A percentile compares a stretch with the other conserved stretches of the same genome.
Conservation (phyloP, 1,140 invertebrate genomes). For the Atta texana region DNA sequence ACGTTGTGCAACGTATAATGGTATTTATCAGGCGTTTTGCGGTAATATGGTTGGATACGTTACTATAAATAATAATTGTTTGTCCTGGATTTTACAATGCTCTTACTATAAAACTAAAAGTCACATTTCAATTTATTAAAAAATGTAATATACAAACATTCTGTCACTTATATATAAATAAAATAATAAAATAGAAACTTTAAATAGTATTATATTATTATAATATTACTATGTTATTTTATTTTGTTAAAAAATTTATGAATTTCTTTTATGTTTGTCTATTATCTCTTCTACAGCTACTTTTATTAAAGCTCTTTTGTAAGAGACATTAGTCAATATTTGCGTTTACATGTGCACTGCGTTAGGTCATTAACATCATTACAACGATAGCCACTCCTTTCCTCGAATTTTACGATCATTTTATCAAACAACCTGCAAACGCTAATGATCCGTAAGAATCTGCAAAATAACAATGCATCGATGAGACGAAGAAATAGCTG, state of each 20-base stretch:
- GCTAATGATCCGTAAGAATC: constrained; percentile 63
- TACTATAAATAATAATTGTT: constrained; percentile 10
- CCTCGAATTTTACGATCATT: constrained; percentile 44
- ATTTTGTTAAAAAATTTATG: not conserved
- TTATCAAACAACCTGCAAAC: constrained; percentile 57
- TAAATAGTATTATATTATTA: no score
- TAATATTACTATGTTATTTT: no score
- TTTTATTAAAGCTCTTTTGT: not conserved
- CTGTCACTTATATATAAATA: not conserved
- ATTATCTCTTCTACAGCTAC: not conserved
- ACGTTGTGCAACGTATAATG: not conserved
- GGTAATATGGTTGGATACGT: not conserved
- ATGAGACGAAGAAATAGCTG: constrained; percentile 1
- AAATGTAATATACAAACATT: not conserved
- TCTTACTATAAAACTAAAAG: not conserved
- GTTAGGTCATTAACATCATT: constrained; percentile 42
- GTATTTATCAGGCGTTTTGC: constrained; percentile 14
- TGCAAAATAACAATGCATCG: constrained; percentile 55
- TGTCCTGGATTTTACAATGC: not conserved
- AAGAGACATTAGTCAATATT: constrained; percentile 31
- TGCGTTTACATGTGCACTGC: not conserved
- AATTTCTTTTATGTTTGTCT: not conserved
- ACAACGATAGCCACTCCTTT: constrained; percentile 51
- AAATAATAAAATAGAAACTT: not conserved
- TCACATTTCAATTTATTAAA: not conserved